Evolutionary conservation across 2,797 vertebrate genomes (phyloP).

Genomic region (Enteromius anoplus): DNA sequence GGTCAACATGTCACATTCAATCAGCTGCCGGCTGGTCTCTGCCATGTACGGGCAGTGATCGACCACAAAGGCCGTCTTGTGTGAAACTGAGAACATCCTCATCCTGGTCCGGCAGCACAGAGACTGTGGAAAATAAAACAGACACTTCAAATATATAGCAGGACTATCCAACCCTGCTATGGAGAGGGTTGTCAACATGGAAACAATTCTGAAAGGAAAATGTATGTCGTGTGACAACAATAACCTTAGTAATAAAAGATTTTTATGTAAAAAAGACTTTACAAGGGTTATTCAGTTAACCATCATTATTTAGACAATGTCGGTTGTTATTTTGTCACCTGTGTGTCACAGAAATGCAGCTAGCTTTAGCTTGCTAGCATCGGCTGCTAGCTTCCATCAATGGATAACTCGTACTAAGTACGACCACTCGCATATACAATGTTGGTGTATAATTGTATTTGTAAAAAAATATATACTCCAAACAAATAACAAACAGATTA

Average conservation of each 20-base stretch:
- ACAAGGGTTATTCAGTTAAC: not conserved
- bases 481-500: not conserved
- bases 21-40: constrained; percentile 94
- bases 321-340: constrained; percentile 5
- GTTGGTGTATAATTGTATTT: not conserved
- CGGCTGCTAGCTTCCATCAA: constrained; percentile 10
- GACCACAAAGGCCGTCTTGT: constrained; percentile 98
- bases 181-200: not conserved
- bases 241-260: not conserved
- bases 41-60: constrained; percentile 99
- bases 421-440: not conserved
- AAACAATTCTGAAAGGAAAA: not conserved
- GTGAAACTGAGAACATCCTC: constrained; percentile 94
- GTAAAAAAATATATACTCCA: not conserved
- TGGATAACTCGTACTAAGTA: not conserved
- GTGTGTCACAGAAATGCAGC: constrained; percentile 15
- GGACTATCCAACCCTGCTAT: not conserved
- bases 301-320: not conserved
- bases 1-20: constrained; percentile 96
- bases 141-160: not conserved
- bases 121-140: not conserved
- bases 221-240: not conserved
- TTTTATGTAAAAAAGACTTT: not conserved
- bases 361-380: constrained; percentile 42
- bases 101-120: constrained; percentile 66